phyloP scores from a whole-genome alignment of 1,140 invertebrate species.

The Polypedilum vanderplanki region DNA sequence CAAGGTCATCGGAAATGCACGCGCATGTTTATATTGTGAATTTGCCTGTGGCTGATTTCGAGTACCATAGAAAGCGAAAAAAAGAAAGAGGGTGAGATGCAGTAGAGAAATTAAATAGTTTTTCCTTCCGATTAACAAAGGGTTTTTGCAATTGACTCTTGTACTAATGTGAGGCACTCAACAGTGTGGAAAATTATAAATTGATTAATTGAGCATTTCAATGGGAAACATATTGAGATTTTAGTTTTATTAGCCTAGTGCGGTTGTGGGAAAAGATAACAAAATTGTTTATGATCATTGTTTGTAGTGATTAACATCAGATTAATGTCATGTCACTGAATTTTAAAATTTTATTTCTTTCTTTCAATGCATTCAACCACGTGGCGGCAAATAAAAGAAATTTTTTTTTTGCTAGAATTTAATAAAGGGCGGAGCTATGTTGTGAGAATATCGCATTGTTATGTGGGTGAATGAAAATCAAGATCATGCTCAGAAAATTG shows the following conservation, averaged over 20 bases:
- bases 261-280: conserved; percentile 11
- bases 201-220: conserved; percentile 13
- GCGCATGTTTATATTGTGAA: not conserved
- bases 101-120: not conserved
- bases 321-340: conserved; percentile 18
- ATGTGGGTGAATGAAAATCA: conserved; percentile 38
- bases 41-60: conserved; percentile 7
- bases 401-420: not conserved
- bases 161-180: conserved; percentile 9
- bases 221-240: not conserved
- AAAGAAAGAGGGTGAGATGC: not conserved
- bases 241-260: not conserved
- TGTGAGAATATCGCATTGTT: not conserved
- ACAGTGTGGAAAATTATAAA: conserved; percentile 14
- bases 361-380: not conserved
- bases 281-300: not conserved
- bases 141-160: not conserved
- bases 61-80: not conserved
- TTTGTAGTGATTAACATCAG: conserved; percentile 13
- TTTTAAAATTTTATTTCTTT: not conserved
- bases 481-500: conserved; percentile 33
- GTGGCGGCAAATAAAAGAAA: not conserved
- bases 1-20: conserved; percentile 4
- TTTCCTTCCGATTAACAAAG: not conserved
- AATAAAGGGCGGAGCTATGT: conserved; percentile 28